Conservation (phyloP, 2,888 invertebrate species). For the Lacanobia oleracea region DNA sequence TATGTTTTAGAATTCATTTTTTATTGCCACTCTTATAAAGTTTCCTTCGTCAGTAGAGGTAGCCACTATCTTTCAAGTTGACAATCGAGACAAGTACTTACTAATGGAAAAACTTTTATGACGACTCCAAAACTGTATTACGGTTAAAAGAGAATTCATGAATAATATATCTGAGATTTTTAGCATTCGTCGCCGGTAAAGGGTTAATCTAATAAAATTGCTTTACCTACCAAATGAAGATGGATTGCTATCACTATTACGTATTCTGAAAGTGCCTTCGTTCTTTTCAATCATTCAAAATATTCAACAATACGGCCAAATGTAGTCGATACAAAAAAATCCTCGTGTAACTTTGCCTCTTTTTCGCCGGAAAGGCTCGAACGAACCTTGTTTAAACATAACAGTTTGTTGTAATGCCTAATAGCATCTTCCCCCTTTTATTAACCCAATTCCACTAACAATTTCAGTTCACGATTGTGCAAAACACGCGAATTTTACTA, state of each 20-base stretch:
- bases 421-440: constrained; percentile 64
- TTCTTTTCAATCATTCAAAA: constrained; percentile 56
- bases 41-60: constrained; percentile 6
- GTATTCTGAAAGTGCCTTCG: constrained; percentile 47
- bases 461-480: constrained; percentile 62
- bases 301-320: constrained; percentile 60
- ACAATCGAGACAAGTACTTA: constrained; percentile 25
- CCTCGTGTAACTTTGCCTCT: not conserved
- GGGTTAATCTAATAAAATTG: constrained; percentile 38
- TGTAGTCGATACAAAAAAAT: constrained; percentile 45
- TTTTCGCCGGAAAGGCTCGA: constrained; percentile 53
- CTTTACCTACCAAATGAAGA: constrained; percentile 38
- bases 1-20: constrained; percentile 22
- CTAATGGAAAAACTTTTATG: constrained; percentile 30
- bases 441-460: constrained; percentile 49
- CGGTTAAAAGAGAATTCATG: not conserved
- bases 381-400: constrained; percentile 66
- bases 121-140: constrained; percentile 1
- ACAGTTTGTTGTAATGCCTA: constrained; percentile 68
- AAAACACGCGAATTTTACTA: constrained; percentile 67
- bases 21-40: constrained; percentile 15
- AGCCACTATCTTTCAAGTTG: constrained; percentile 23
- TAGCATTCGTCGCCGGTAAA: constrained; percentile 15
- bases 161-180: not conserved
- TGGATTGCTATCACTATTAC: constrained; percentile 30